Conservation (phyloP, 2,888 invertebrate species). For the Papilio gigon region DNA sequence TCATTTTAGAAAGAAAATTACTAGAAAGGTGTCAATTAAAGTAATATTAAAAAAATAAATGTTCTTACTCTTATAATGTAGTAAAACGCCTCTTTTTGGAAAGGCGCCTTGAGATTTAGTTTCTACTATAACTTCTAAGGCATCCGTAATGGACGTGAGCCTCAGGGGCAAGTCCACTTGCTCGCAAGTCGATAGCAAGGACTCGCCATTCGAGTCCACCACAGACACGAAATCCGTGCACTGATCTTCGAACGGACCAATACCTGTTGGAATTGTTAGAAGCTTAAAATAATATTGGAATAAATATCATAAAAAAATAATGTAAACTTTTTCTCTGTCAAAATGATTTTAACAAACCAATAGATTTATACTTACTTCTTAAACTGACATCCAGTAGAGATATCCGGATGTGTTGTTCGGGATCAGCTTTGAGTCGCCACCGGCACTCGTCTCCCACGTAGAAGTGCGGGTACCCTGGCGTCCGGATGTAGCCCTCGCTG, state of each 20-base stretch:
- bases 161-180: constrained; percentile 79
- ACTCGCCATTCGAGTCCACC: constrained; percentile 73
- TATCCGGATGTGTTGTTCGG: constrained; percentile 84
- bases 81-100: constrained; percentile 84
- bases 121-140: constrained; percentile 74
- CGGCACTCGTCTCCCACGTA: constrained; percentile 87
- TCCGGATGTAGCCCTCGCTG: constrained; percentile 85
- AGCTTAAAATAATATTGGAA: too few species aligned
- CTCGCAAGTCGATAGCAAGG: constrained; percentile 79
- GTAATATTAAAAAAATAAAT: neutral
- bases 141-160: constrained; percentile 74
- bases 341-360: too few species aligned
- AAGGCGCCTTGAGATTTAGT: constrained; percentile 78
- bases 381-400: constrained; percentile 87
- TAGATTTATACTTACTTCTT: constrained; percentile 80
- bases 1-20: neutral
- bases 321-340: too few species aligned
- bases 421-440: constrained; percentile 85
- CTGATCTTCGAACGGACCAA: constrained; percentile 74
- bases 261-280: too few species aligned
- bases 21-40: too few species aligned
- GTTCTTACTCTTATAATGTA: constrained; percentile 85
- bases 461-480: constrained; percentile 89
- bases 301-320: too few species aligned
- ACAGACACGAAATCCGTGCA: constrained; percentile 81